Evolutionary conservation across 2,888 invertebrate species (phyloP).

Genomic region (Sesia apiformis): DNA sequence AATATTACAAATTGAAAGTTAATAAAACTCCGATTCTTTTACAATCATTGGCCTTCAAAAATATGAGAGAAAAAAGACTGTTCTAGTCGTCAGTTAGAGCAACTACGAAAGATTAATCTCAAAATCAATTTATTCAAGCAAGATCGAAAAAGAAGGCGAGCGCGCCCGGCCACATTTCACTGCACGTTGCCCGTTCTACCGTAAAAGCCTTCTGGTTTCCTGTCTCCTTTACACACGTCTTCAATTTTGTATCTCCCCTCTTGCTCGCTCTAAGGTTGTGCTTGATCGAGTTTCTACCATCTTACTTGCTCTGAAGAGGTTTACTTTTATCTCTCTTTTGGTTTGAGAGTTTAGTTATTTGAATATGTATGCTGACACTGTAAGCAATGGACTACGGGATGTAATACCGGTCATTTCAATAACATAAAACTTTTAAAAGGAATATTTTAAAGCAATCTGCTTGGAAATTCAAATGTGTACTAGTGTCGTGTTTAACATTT

Average conservation of each 20-base stretch:
- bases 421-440: conserved; percentile 46
- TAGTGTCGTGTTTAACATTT: conserved; percentile 1
- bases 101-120: conserved; percentile 63
- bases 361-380: conserved; percentile 64
- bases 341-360: conserved; percentile 61
- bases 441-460: conserved; percentile 34
- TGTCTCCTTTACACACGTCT: conserved; percentile 38
- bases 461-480: conserved; percentile 23
- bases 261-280: conserved; percentile 42
- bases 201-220: conserved; percentile 70
- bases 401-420: conserved; percentile 55
- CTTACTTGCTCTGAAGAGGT: conserved; percentile 67
- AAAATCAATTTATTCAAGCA: conserved; percentile 71
- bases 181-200: conserved; percentile 68
- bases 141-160: conserved; percentile 64
- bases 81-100: conserved; percentile 32
- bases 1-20: neutral
- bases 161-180: conserved; percentile 62
- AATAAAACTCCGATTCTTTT: neutral
- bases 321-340: conserved; percentile 68
- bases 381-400: conserved; percentile 53
- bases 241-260: conserved; percentile 20
- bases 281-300: conserved; percentile 71
- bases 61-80: conserved; percentile 2
- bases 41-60: neutral